These are phyloP conservation scores for Neodiprion lecontei DNA, from an alignment of 1,140 invertebrate species.

Conservation along the genomic window DNA sequence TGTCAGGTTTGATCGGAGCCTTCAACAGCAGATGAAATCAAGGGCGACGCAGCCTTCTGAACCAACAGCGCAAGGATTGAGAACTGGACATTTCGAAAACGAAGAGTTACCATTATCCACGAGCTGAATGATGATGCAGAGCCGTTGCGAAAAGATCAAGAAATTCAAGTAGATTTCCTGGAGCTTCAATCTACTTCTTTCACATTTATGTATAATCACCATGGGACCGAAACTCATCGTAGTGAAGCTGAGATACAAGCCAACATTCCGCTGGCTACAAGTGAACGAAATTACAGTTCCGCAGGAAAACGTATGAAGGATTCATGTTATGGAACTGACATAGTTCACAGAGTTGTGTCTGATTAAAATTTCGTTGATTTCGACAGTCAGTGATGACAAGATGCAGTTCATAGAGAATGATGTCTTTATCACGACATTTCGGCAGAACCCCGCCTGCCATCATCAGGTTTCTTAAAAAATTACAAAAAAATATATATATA, in stretches of 20 bases:
- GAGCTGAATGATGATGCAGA: constrained; percentile 8
- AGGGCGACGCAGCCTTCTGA: constrained; percentile 5
- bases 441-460: too few relatives aligned
- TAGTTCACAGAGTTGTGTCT: constrained; percentile 13
- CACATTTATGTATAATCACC: constrained; percentile 15
- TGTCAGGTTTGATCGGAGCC: constrained; percentile 11
- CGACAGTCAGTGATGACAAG: too few relatives aligned
- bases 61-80: constrained; percentile 4
- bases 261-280: constrained; percentile 12
- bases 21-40: constrained; percentile 11
- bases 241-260: constrained; percentile 10
- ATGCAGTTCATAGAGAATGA: too few relatives aligned
- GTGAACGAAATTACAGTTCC: neutral
- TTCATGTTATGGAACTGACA: constrained; percentile 15
- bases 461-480: too few relatives aligned
- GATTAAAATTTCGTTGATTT: neutral
- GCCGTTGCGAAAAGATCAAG: constrained; percentile 6
- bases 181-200: constrained; percentile 14
- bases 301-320: neutral
- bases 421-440: too few relatives aligned
- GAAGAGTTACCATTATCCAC: constrained; percentile 4
- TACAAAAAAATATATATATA: too few relatives aligned
- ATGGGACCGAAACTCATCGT: constrained; percentile 7
- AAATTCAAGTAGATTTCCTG: constrained; percentile 15
- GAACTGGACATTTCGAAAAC: constrained; percentile 9